Base-by-base conservation (phyloP, 2,888 invertebrate genomes). In the Eilema griseolum region DNA sequence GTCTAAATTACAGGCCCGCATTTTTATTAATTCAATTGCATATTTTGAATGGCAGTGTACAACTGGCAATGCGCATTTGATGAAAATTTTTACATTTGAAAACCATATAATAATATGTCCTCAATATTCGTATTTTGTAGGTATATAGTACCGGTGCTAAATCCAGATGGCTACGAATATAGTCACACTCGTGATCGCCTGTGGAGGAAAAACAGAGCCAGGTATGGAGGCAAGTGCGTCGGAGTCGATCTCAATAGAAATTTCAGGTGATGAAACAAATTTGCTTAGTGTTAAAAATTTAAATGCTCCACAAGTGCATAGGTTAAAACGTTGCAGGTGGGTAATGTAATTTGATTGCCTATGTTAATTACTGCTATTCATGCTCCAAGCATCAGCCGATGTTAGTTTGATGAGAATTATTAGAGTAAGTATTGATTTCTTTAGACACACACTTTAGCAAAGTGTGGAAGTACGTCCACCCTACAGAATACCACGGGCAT, bases 161-260 rank as follows among this genome's bases (percentile, higher is more conserved):
- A 98, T 92, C 98, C 98, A 24, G 98, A 99, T 88, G 98, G 99
- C n/a, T 99, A 99, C 88, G 98, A 98, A 86, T 98, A 97, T 88
- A 97, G 98, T 0, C 98, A 98, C 88, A 97, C 96, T 0, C 95
- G 94, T n/a, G 97, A 98, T 85, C 96, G 98, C 46, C 94, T 98
- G 87, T 99, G 98, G 98, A 95, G 98, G 67, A 98, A 98, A 86
- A 98, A 98, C 85, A 95, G 97, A 64, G 93, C 93, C 0, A 93
- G 92, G 61, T 96, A 96, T 67, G 94, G 94, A 0, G 96, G 96
- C 59, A 95, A 96, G 4, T 97, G 98, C 85, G 96, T 96, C 0
- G 98, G 98, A 3, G 97, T 97, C 0, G 98, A 98, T 90, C 95
- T 98, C 0, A 98, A 98, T 86, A 96, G 99, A 79, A 99, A 99